phyloP scores from a whole-genome alignment of 2,797 vertebrate species.

The Smutsia gigantea region DNA sequence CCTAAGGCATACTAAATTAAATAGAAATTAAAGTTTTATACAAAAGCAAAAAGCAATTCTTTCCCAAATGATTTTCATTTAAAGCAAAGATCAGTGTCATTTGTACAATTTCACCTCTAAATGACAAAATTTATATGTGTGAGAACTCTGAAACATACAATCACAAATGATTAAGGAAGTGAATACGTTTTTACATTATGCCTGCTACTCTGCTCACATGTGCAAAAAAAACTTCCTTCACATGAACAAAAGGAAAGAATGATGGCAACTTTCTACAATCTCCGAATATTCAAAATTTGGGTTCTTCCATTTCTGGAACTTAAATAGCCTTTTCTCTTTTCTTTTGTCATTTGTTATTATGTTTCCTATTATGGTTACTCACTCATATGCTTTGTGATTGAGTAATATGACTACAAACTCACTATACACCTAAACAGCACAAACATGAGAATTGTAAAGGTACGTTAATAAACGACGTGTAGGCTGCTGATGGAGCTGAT shows the following conservation, averaged over 20 bases:
- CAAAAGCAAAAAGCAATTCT: slow-evolving; percentile 36
- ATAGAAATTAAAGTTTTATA: slow-evolving; percentile 54
- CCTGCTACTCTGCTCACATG: neutral
- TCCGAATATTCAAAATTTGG: neutral
- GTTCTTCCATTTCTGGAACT: neutral
- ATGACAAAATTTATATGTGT: neutral
- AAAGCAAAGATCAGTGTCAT: slow-evolving; percentile 36
- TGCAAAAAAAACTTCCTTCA: neutral
- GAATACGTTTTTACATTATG: neutral
- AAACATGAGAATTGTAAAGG: neutral
- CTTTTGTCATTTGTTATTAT: neutral
- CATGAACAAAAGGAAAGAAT: neutral
- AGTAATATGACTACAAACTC: neutral
- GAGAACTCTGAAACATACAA: slow-evolving; percentile 47
- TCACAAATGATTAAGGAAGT: neutral
- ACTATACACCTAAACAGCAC: neutral
- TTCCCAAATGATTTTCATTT: slow-evolving; percentile 33
- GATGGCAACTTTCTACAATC: neutral
- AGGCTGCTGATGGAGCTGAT: neutral
- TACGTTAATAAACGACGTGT: neutral
- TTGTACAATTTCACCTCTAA: slow-evolving; percentile 7
- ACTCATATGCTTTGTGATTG: neutral
- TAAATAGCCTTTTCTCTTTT: neutral
- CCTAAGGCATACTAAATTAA: slow-evolving; percentile 43
- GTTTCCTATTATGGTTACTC: neutral